Base-by-base conservation (phyloP, 2,888 invertebrate species). In the Stegophylla sp. region DNA sequence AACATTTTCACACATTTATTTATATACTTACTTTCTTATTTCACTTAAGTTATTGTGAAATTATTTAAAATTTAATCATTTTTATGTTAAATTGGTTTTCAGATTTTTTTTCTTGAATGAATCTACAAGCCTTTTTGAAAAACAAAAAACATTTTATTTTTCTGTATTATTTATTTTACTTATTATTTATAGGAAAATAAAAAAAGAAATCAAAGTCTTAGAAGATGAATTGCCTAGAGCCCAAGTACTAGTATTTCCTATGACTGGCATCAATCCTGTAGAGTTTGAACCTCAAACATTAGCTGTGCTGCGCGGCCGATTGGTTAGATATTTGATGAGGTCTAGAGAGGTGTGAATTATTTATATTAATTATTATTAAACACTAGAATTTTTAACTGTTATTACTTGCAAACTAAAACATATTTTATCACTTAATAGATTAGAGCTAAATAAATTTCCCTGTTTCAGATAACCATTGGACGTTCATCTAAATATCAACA, bases 261-360 rank as follows among this genome's bases (percentile, higher is more conserved):
- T 97, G 17, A 92, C 93, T 61, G 93, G 94, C 0, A 92, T 93
- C 1, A 93, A 92, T 83, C 92, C 92, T 15, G 92, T 93, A 1
- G 97, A 97, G 86, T 92, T 97, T 86, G 97, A 98, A 87, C 93
- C 92, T 86, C 95, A 96, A 87, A 98, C 97, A 0, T 89, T 97
- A 77, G 98, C 97, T 0, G 95, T 97, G 59, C 88, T 98, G 48
- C 89, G 96, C 43, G 98, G 98, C 0, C 90, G 96, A 75, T 91
- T 96, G 84, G 97, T 98, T 15, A 90, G 97, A 56, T 98, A 96
- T 87, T 90, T 97, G 74, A 97, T 98, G 96, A 89, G 96, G 83
- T 96, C 96, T 17, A 90, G 93, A 85, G 97, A 97, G 90, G 91
- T 91, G 85, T 85, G 85, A 82, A 69, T 34, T 34, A n/a, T n/a